Base-by-base conservation (phyloP, 2,888 invertebrate species). In the Tenthredo scrophulariae region DNA sequence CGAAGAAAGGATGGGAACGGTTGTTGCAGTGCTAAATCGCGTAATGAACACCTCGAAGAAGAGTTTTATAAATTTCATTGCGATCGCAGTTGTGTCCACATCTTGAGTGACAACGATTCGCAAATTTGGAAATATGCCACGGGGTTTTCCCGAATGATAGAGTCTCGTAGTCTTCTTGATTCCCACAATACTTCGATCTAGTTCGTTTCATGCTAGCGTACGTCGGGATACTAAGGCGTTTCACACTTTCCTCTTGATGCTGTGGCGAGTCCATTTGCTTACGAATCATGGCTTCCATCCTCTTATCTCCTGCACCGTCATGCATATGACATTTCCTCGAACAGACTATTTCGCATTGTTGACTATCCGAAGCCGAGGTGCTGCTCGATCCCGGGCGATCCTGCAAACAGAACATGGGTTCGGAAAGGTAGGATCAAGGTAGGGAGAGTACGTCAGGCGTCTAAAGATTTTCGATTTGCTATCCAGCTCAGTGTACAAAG, bases 201-300 rank as follows among this genome's bases (percentile, higher is more conserved):
- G 46, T 46, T 29, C 70, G 83, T 72, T 84, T 84, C 50, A 22
- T 58, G 37, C 85, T 84, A 18, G 84, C 50, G 9, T 75, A 37
- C 46, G 83, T 85, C 13, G 85, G 84, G 1, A 40, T 65, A 22
- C 85, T 84, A 5, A 85, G 37, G 40, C 84, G 85, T 26, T 83
- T 70, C 33, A 85, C 74, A 46, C 62, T 85, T n/a, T 85, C 84
- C n/a, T 85, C 43, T 40, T 85, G 85, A 26, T 58, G 72, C 50
- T 84, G 74, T 18, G n/a, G 58, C 6, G 85, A 84, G 1, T 62
- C 72, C 50, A 85, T 83, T 70, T 70, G 83, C 62, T 33, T 65
- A 43, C 83, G 70, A 5, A 83, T 15, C 13, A 33, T 13, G 18
- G 26, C 46, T n/a, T 29, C 67, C 18, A 29, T 62, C 18, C 3